Conservation (phyloP, 2,113 vertebrate genomes). For the Neopipo cinnamomea region DNA sequence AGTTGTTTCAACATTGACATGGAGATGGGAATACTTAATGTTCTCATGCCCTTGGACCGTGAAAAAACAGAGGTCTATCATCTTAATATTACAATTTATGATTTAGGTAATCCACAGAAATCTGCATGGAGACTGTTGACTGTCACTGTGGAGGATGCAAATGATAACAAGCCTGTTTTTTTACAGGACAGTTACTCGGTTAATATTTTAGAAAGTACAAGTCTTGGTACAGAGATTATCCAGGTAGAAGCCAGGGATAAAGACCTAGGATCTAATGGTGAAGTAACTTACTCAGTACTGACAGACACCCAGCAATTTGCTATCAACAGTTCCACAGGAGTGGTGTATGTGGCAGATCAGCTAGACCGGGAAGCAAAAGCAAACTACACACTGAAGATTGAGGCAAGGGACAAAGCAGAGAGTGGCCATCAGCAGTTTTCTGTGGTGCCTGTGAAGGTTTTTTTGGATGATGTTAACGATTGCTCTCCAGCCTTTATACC, state of each 20-base stretch:
- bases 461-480: conserved; percentile 92
- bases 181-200: conserved; percentile 86
- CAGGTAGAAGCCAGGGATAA: conserved; percentile 94
- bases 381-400: conserved; percentile 88
- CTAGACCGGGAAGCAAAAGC: conserved; percentile 87
- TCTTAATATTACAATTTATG: conserved; percentile 93
- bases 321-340: conserved; percentile 88
- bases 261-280: conserved; percentile 88
- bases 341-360: conserved; percentile 89
- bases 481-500: conserved; percentile 93
- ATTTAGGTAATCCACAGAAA: conserved; percentile 91
- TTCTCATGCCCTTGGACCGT: conserved; percentile 91
- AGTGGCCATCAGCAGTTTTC: conserved; percentile 84
- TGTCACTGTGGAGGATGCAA: conserved; percentile 87
- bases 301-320: conserved; percentile 89
- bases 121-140: conserved; percentile 88
- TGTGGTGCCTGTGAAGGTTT: conserved; percentile 82
- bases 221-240: conserved; percentile 89
- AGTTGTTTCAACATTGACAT: conserved; percentile 90
- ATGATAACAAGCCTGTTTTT: conserved; percentile 92
- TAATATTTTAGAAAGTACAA: conserved; percentile 89
- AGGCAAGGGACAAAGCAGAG: conserved; percentile 89
- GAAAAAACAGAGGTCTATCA: conserved; percentile 90
- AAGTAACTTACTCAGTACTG: conserved; percentile 87
- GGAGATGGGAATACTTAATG: conserved; percentile 85